These are phyloP conservation scores for Hippasteria phrygiana DNA, from an alignment of 53 echinoderm and acorn worm species.

Conservation along the genomic window DNA sequence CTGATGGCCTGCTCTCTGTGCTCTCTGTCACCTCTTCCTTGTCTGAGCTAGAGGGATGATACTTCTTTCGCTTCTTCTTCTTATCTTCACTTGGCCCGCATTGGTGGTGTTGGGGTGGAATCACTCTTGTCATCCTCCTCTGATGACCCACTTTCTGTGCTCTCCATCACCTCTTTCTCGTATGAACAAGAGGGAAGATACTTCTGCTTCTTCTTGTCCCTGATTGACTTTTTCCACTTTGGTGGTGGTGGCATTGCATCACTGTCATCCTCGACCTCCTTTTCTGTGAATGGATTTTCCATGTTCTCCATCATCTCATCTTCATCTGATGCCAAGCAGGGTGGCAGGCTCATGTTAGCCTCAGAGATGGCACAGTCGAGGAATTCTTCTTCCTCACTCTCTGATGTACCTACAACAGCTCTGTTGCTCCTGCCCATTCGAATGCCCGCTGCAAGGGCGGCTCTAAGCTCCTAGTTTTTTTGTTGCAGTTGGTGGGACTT, in stretches of 20 bases:
- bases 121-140: no score
- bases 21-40: background rate
- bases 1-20: background rate
- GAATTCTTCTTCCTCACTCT: slow-evolving; percentile 32
- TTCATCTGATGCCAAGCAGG: background rate
- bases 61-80: no score
- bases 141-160: no score
- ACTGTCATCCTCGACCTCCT: background rate
- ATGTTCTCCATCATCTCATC: no score
- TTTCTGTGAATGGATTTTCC: background rate
- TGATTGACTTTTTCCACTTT: no score
- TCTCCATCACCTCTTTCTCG: no score
- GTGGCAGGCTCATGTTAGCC: background rate
- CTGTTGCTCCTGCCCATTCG: background rate
- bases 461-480: background rate
- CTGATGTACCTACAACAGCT: background rate
- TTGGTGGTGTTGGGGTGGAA: no score
- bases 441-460: background rate
- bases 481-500: background rate
- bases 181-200: no score
- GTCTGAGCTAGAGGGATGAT: no score
- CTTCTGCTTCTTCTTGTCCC: no score
- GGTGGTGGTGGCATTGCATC: no score
- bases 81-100: background rate
- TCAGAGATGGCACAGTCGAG: background rate